These are phyloP conservation scores for Ryuthela nishihirai DNA, from an alignment of 2,888 invertebrate genomes.

Conservation along the genomic window DNA sequence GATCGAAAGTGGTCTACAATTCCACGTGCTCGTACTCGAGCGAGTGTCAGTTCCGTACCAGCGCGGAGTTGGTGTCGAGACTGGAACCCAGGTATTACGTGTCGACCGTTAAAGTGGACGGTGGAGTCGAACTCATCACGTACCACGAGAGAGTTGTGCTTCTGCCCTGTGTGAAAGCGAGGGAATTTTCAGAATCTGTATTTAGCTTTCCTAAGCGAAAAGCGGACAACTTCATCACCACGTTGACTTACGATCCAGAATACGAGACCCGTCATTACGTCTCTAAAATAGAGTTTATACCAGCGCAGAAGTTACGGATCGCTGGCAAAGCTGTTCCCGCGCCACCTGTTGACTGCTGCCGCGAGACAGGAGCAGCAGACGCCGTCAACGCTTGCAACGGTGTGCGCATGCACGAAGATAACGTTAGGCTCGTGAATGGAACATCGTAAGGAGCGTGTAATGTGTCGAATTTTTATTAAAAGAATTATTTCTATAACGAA, in stretches of 20 bases:
- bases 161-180: conserved; percentile 1
- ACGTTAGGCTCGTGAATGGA: too few species aligned
- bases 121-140: conserved; percentile 1
- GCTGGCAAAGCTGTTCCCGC: too few species aligned
- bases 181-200: conserved; percentile 12
- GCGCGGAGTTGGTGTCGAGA: conserved; percentile 12
- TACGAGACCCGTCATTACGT: background rate
- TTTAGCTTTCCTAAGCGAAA: conserved; percentile 11
- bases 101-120: conserved; percentile 4
- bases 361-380: too few species aligned
- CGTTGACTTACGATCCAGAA: background rate
- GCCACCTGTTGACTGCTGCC: too few species aligned
- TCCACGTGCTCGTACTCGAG: conserved; percentile 3
- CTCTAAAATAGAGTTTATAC: background rate
- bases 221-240: background rate
- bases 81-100: conserved; percentile 11
- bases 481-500: too few species aligned
- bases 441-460: too few species aligned
- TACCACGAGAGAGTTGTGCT: conserved; percentile 17
- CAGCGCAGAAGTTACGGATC: background rate
- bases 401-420: too few species aligned
- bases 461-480: too few species aligned
- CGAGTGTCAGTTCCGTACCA: conserved; percentile 11
- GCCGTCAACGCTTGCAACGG: too few species aligned
- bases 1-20: background rate